phyloP scores from a whole-genome alignment of 2,113 vertebrate species.

The Paramisgurnus dabryanus region DNA sequence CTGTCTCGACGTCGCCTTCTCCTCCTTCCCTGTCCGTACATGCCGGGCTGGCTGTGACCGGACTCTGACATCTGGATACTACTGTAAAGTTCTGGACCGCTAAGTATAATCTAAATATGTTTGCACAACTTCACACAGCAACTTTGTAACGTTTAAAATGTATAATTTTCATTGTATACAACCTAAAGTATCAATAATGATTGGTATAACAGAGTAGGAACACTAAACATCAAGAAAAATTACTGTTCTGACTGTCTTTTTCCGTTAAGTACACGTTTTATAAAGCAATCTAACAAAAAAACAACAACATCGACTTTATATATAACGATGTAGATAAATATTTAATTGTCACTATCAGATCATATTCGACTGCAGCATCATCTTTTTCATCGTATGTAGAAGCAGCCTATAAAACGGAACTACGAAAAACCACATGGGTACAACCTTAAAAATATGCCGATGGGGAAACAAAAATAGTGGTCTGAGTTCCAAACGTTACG shows the following conservation, averaged over 20 bases:
- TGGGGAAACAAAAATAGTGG: too few relatives aligned
- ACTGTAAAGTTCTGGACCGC: background rate
- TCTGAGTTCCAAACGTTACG: too few relatives aligned
- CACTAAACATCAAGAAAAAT: background rate
- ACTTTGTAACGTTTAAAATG: background rate
- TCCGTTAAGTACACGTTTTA: background rate
- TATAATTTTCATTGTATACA: background rate
- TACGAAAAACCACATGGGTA: too few relatives aligned
- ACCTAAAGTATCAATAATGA: background rate
- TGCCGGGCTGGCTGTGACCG: constrained; percentile 88
- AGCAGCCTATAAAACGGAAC: too few relatives aligned
- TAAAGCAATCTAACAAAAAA: background rate
- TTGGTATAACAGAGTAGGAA: background rate
- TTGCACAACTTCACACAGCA: background rate
- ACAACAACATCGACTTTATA: background rate
- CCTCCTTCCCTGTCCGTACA: constrained; percentile 83
- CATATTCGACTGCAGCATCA: too few relatives aligned
- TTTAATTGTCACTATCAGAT: background rate
- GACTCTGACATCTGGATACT: constrained; percentile 82
- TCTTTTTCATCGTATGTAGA: too few relatives aligned
- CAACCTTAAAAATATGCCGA: too few relatives aligned
- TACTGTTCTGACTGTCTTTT: background rate
- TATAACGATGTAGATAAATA: background rate
- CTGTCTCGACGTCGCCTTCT: constrained; percentile 81
- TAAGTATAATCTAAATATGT: background rate